These are phyloP conservation scores for Cyrtodaria siliqua DNA, from an alignment of 2,888 invertebrate species.

Conservation along the genomic window DNA sequence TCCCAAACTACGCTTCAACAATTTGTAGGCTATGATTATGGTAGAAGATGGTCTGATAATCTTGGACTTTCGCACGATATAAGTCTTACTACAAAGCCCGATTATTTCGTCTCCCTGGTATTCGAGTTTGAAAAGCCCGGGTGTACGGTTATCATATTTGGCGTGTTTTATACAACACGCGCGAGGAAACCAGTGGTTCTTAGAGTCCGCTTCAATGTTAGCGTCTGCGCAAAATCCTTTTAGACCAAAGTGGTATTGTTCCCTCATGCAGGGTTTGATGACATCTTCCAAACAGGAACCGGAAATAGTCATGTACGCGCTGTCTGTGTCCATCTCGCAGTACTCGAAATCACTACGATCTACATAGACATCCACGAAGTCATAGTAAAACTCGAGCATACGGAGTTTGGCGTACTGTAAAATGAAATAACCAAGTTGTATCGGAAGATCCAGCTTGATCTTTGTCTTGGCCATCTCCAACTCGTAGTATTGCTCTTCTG, in stretches of 20 bases:
- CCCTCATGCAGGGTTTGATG: too few species aligned
- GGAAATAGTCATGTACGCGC: too few species aligned
- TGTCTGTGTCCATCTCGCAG: conserved; percentile 53
- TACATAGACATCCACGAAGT: conserved; percentile 57
- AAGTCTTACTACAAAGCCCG: conserved; percentile 54
- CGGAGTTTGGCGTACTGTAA: too few species aligned
- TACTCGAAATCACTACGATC: conserved; percentile 47
- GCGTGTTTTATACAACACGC: conserved; percentile 40
- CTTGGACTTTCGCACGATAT: conserved; percentile 44
- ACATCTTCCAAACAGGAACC: too few species aligned
- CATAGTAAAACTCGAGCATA: conserved; percentile 63
- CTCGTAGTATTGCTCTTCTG: too few species aligned
- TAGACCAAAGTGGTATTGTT: too few species aligned
- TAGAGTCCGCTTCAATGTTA: conserved; percentile 37
- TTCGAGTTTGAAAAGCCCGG: conserved; percentile 56
- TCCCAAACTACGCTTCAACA: neutral
- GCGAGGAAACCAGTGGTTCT: conserved; percentile 53
- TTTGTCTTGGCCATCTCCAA: too few species aligned
- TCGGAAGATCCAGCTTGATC: too few species aligned
- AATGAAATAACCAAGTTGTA: conserved; percentile 64
- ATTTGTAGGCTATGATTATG: conserved; percentile 9
- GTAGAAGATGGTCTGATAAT: conserved; percentile 4
- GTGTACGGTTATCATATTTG: too few species aligned
- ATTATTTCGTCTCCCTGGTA: conserved; percentile 56
- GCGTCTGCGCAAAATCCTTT: conserved; percentile 29